These are phyloP conservation scores for Naja naja DNA, from an alignment of 2,113 vertebrate species.

Conservation along the genomic window DNA sequence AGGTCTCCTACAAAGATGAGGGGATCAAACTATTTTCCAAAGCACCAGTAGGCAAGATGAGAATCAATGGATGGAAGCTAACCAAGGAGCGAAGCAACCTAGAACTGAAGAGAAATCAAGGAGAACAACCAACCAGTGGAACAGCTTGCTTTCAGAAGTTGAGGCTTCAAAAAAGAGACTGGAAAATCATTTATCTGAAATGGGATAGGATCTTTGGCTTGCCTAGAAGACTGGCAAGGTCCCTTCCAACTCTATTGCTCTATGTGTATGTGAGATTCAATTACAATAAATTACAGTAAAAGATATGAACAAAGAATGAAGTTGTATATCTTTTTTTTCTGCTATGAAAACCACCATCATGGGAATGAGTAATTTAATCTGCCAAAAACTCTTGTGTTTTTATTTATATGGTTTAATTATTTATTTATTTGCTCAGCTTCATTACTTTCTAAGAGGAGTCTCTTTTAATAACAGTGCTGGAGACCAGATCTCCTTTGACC, in stretches of 20 bases:
- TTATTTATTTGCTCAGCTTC: background rate
- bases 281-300: background rate
- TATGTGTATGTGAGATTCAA: background rate
- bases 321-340: background rate
- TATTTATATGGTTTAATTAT: background rate
- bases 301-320: background rate
- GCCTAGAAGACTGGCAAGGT: background rate
- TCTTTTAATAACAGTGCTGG: conserved; percentile 7
- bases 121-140: background rate
- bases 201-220: background rate
- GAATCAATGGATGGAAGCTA: background rate
- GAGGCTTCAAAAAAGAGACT: background rate
- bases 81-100: background rate
- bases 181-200: background rate
- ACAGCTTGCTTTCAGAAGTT: background rate
- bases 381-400: background rate
- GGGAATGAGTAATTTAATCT: background rate
- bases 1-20: background rate
- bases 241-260: background rate
- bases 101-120: background rate
- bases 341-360: background rate
- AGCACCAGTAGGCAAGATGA: background rate
- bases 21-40: background rate
- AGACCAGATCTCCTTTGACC: background rate
- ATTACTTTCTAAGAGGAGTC: background rate